Evolutionary conservation across 1,140 invertebrate species (phyloP), one percentile per base, ranked within the genome.

Genomic region (Tenebrio molitor): DNA sequence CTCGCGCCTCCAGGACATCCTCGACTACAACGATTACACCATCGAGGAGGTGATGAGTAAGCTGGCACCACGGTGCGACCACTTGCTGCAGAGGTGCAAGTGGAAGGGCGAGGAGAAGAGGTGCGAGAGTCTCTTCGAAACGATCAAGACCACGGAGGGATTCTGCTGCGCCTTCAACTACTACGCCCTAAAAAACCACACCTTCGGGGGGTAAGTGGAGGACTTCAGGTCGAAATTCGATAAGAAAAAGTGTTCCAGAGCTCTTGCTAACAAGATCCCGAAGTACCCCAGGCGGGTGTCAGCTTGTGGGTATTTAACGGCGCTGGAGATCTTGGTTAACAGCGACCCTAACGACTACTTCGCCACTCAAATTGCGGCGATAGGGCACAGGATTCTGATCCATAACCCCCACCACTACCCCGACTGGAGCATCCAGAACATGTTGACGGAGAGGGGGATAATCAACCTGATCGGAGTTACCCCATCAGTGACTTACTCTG

Each of bases 81-180:
- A 86, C 1, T 81, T 91, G 16, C 74, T 91, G 10, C 79, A 84
- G 34, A 81, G 81, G 0, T 92, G 91, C 71, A 87, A 87, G 68
- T 91, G 90, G 90, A 91, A 91, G 81, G 88, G 88, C 1, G 83
- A 82, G 1, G 79, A 85, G 0, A 84, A 84, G 15, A 77, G 85
- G 1, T 92, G 91, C 67, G 83, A 86, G 6, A 81, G 82, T n/a
- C 74, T 91, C 1, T 92, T 92, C 77, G 81, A 86, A 42, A 81
- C 83, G 34, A 84, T 87, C 1, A 83, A 85, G 19, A 86, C 88
- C 0, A 76, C 86, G 1, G 81, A 89, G 50, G 88, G 86, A 1
- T 74, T 85, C 12, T 91, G 90, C 68, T 91, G 90, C 69, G 85
- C 87, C 1, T 91, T 91, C 71, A 91, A 91, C 78, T 91, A 90